Evolutionary conservation across 1,140 invertebrate genomes (phyloP), one percentile per base, ranked within the genome.

Genomic region (Ooceraea biroi): DNA sequence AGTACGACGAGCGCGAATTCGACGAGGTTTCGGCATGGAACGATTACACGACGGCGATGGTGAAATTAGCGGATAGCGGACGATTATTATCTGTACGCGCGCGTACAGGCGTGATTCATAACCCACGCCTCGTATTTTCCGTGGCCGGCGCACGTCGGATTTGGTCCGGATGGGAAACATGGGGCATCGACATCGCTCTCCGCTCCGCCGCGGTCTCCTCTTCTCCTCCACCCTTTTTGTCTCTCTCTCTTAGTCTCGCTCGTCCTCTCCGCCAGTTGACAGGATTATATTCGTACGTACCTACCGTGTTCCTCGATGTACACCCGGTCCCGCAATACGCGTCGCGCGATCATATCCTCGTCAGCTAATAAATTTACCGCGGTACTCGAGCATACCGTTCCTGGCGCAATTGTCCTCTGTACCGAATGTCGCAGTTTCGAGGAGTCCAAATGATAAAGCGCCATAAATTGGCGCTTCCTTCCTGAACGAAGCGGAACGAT

Each of bases 221-320:
- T 50, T 19, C 61, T 52, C 52, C 25, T 44, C 48, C 48, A 11
- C 19, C 57, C 57, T 58, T 44, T 17, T 50, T 63, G 19, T 68
- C 52, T 86, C 50, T 65, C 46, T 12, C 63, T 41, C 68, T 25
- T 55, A 71, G 19, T n/a, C 78, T 48, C 52, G 36, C 55, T 27
- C n/a, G 52, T 72, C 72, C 77, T 83, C 88, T 86, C 77, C 36
- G 36, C 7, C 36, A 7, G 87, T 88, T 91, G 93, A 93, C 94
- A 93, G 92, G 92, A 93, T 89, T 89, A 94, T 93, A 94, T 94
- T 93, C 92, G 93, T 93, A 92, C 90, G 89, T 89, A 88, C 85
- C 85, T 46, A 85, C 68, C 90, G 89, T 93, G 91, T 90, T 87
- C 87, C 89, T 91, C 91, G 85, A 58, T 87, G 87, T 91, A 89